phyloP scores from a whole-genome alignment of 2,113 vertebrate species.

The Morone chrysops region DNA sequence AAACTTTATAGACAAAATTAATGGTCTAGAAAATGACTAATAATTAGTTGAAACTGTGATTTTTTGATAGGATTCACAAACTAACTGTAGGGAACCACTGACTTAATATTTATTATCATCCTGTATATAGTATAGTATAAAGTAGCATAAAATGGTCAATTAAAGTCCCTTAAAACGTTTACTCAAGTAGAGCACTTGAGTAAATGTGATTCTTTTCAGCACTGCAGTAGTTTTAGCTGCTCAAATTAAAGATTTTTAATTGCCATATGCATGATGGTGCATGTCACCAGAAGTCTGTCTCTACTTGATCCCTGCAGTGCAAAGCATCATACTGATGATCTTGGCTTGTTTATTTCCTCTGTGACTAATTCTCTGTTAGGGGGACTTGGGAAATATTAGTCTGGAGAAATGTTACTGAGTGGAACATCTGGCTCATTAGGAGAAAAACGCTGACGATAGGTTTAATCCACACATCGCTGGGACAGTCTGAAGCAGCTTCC shows the following conservation, averaged over 20 bases:
- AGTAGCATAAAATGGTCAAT: background rate
- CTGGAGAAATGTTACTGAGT: conserved; percentile 22
- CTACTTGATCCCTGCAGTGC: conserved; percentile 1
- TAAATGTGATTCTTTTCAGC: background rate
- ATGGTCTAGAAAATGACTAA: too few relatives aligned
- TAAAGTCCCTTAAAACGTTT: too few relatives aligned
- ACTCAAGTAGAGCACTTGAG: background rate
- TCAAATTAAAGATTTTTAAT: conserved; percentile 1
- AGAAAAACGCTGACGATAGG: conserved; percentile 39
- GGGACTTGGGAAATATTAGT: conserved; percentile 25
- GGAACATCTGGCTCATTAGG: conserved; percentile 60
- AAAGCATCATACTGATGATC: conserved; percentile 30
- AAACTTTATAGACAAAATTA: background rate
- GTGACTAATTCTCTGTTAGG: conserved; percentile 42
- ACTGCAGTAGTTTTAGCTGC: conserved; percentile 9
- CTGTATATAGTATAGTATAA: background rate
- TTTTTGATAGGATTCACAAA: too few relatives aligned
- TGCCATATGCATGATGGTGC: conserved; percentile 8
- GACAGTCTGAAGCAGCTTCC: conserved; percentile 33
- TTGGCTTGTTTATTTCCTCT: conserved; percentile 49
- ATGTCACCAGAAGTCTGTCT: conserved; percentile 21
- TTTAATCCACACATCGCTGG: conserved; percentile 37
- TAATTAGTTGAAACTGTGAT: too few relatives aligned
- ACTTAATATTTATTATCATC: background rate
- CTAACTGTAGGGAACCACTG: too few relatives aligned